phyloP scores from a whole-genome alignment of 2,797 vertebrate species.

The Novumbra hubbsi region DNA sequence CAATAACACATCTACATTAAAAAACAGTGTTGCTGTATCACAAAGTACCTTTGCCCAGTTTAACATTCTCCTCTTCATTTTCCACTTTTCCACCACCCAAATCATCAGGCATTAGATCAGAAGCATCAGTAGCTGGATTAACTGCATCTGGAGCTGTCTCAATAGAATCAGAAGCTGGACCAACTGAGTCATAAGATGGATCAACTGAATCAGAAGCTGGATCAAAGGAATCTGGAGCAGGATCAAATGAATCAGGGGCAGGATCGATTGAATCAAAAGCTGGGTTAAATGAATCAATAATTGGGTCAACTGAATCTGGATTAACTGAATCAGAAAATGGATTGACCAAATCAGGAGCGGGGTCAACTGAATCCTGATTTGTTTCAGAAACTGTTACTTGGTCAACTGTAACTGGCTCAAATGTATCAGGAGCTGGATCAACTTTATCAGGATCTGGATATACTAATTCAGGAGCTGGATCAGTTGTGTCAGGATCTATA shows the following conservation, averaged over 20 bases:
- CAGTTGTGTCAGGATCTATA: background rate
- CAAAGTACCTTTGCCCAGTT: slow-evolving; percentile 46
- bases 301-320: background rate
- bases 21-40: background rate
- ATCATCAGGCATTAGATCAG: background rate
- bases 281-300: background rate
- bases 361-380: slow-evolving; percentile 17
- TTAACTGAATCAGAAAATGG: slow-evolving; percentile 10
- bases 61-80: slow-evolving; percentile 18
- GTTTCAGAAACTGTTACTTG: slow-evolving; percentile 9
- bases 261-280: background rate
- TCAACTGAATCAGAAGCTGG: slow-evolving; percentile 21
- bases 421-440: background rate
- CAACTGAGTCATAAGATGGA: background rate
- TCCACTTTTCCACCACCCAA: slow-evolving; percentile 21
- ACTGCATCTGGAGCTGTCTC: slow-evolving; percentile 12
- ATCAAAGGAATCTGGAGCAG: slow-evolving; percentile 16
- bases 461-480: background rate
- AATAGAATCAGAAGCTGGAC: background rate
- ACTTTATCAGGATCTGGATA: slow-evolving; percentile 14
- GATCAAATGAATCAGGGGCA: slow-evolving; percentile 8
- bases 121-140: slow-evolving; percentile 10
- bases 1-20: background rate
- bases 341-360: slow-evolving; percentile 11
- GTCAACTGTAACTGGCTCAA: background rate